Conservation (phyloP, 1,140 invertebrate species). For the Drosophila asahinai region DNA sequence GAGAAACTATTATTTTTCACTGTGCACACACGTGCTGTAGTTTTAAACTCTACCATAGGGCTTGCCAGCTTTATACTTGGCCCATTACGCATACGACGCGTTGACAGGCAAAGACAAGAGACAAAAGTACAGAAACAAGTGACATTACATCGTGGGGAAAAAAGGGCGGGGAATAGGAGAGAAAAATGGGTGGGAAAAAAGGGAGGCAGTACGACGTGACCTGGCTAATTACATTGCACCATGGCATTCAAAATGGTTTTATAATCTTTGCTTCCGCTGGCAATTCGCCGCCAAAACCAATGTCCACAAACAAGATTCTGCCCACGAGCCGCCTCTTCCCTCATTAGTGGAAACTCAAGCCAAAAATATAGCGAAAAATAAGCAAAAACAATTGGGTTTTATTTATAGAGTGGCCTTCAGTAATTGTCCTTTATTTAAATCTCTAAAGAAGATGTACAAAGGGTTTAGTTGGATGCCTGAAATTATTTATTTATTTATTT, state of each 20-base stretch:
- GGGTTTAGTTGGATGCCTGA: too few relatives aligned
- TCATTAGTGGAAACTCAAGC: conserved; percentile 47
- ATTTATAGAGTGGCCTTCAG: not conserved
- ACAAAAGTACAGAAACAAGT: not conserved
- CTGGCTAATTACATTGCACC: conserved; percentile 71
- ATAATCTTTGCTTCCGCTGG: conserved; percentile 77
- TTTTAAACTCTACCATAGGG: not conserved
- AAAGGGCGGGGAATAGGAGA: not conserved
- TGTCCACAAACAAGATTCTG: conserved; percentile 25
- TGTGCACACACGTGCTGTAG: not conserved
- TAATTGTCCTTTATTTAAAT: too few relatives aligned
- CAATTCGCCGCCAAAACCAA: conserved; percentile 52
- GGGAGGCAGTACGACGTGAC: conserved; percentile 25
- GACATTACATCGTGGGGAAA: not conserved
- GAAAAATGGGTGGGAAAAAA: too few relatives aligned
- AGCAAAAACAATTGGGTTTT: not conserved
- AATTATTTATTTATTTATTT: too few relatives aligned
- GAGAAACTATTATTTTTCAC: not conserved
- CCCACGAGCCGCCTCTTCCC: conserved; percentile 9
- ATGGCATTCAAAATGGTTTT: conserved; percentile 69
- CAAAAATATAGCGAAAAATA: not conserved
- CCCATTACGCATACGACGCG: conserved; percentile 54
- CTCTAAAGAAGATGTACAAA: too few relatives aligned
- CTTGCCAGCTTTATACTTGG: not conserved
- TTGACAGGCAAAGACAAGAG: conserved; percentile 32